A percentile compares a stretch with the other conserved stretches of the same genome.
Conservation (phyloP, 2,113 vertebrate genomes). For the Engraulis encrasicolus region DNA sequence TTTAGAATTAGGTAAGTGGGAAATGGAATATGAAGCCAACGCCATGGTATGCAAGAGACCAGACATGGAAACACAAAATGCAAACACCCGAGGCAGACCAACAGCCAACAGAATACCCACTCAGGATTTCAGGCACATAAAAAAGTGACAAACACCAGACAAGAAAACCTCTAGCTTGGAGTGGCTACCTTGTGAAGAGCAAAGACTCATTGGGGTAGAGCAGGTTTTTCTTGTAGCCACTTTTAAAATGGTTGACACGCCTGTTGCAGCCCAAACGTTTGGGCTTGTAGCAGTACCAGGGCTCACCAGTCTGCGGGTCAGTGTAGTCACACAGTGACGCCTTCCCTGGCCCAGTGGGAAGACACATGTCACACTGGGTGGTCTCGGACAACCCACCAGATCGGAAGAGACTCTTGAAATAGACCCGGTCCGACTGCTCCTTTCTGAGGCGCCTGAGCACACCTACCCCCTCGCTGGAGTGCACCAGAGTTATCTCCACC, state of each 20-base stretch:
- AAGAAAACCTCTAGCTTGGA: no score
- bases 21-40: no score
- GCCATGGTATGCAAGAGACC: no score
- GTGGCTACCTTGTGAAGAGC: conserved; percentile 95
- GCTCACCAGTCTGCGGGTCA: conserved; percentile 91
- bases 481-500: conserved; percentile 88
- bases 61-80: no score
- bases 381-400: conserved; percentile 87
- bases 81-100: no score
- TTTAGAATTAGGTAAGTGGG: no score
- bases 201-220: conserved; percentile 83
- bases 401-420: conserved; percentile 91
- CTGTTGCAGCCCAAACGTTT: conserved; percentile 86
- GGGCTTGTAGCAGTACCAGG: conserved; percentile 97
- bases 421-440: conserved; percentile 86
- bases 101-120: no score
- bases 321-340: conserved; percentile 91
- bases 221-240: conserved; percentile 87
- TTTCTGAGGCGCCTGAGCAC: conserved; percentile 84
- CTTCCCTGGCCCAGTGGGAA: conserved; percentile 66
- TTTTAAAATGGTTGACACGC: conserved; percentile 89
- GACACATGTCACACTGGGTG: conserved; percentile 89
- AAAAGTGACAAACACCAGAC: no score
- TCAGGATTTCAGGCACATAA: no score
- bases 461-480: conserved; percentile 88